Evolutionary conservation across 2,888 invertebrate genomes (phyloP), one percentile per base, ranked within the genome.

Genomic region (Tenthredo scrophulariae): DNA sequence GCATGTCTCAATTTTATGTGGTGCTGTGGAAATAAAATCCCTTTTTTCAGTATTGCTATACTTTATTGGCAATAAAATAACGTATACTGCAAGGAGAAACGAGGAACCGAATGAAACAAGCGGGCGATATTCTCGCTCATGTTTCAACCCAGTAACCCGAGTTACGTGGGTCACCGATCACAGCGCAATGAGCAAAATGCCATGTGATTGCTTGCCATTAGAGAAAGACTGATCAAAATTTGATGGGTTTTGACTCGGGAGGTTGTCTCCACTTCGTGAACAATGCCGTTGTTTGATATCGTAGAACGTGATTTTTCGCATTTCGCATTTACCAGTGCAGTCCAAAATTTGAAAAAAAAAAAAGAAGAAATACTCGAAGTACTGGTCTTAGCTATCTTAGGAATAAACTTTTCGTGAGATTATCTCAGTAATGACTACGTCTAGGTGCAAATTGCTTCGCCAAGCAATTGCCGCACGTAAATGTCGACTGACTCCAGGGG

Each of bases 1-100:
- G 95, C 96, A 88, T 93, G 93, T 87, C 93, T 91, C 85, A 93
- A 89, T 91, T 92, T 92, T 88, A 93, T 91, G 89, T 96, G 95
- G 92, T 96, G 96, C 93, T 96, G 93, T 86, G 94, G 93, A 33
- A 37, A 80, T 40, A 15, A 54, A 50, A 26, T 29, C 0, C 6
- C 29, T 22, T 22, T 0, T 0, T 22, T 1, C 2, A 62, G 9
- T 4, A 37, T 40, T 29, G 13, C 15, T 0, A 26, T 40, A n/a
- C 6, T 46, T 13, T 15, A 13, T 33, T 10, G 15, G 29, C 33
- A n/a, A 72, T 72, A 10, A 2, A 37, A 72, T 15, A 40, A n/a
- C 37, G n/a, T 40, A 50, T 18, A 54, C 15, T 5, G 54, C 54
- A 54, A 50, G 29, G 18, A 54, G 77, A 77, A 77, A 54, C 77